Conservation (phyloP, 2,888 invertebrate species). For the Metallyticus violacea region DNA sequence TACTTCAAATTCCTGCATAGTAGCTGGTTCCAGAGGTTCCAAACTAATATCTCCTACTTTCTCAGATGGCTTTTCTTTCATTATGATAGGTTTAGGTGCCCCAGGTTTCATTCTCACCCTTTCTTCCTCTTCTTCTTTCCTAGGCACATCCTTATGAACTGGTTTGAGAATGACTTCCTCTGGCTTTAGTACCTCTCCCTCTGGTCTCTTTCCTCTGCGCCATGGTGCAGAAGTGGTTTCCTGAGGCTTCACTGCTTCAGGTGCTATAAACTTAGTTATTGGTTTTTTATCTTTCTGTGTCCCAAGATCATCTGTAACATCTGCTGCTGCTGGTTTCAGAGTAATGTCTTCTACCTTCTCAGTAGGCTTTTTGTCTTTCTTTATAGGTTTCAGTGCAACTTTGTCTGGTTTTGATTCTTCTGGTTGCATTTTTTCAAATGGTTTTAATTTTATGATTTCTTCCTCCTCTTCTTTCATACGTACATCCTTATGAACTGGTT, state of each 20-base stretch:
- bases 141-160: not conserved
- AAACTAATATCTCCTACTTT: conserved; percentile 17
- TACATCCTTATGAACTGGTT: not conserved
- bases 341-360: conserved; percentile 31
- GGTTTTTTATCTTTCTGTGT: conserved; percentile 38
- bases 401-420: conserved; percentile 14
- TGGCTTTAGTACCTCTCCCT: conserved; percentile 36
- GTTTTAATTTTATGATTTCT: conserved; percentile 40
- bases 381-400: conserved; percentile 17
- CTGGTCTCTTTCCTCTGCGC: conserved; percentile 26
- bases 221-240: conserved; percentile 27
- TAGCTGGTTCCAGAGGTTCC: not conserved
- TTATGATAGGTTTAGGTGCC: conserved; percentile 32
- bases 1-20: conserved; percentile 20
- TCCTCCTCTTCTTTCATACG: conserved; percentile 35
- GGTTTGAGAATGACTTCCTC: conserved; percentile 34
- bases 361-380: conserved; percentile 16
- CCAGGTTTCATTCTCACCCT: conserved; percentile 32
- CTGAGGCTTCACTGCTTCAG: conserved; percentile 4
- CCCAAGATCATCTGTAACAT: conserved; percentile 20
- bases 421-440: conserved; percentile 28
- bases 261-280: conserved; percentile 32
- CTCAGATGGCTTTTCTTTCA: not conserved
- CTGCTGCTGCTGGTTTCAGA: conserved; percentile 33
- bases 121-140: not conserved